phyloP scores from a whole-genome alignment of 2,113 vertebrate genomes.

The Sylvia atricapilla region DNA sequence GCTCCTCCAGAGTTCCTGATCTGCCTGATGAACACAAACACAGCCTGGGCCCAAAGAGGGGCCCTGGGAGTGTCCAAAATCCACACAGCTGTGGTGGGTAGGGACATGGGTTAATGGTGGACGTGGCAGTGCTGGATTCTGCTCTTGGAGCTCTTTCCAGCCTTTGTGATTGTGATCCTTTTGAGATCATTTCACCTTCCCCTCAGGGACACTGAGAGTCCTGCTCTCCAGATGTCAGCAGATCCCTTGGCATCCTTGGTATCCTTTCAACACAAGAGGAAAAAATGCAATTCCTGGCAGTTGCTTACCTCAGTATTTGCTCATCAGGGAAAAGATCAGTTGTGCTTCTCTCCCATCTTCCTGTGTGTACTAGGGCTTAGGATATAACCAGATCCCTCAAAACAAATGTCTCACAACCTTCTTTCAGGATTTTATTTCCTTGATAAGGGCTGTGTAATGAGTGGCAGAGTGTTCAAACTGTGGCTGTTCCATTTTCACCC shows the following conservation, averaged over 20 bases:
- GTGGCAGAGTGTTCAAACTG: neutral
- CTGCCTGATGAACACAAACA: neutral
- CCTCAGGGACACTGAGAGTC: neutral
- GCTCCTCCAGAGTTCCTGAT: neutral
- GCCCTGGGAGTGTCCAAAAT: neutral
- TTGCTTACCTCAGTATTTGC: neutral
- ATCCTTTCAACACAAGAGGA: neutral
- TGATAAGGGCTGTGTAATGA: neutral
- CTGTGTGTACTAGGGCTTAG: neutral
- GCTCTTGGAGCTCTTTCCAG: neutral
- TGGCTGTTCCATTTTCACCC: neutral
- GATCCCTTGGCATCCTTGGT: neutral
- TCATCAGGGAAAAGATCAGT: neutral
- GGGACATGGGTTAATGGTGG: neutral
- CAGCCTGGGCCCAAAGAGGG: neutral
- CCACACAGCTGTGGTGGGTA: neutral
- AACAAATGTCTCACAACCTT: neutral
- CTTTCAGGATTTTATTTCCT: neutral
- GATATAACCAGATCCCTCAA: neutral
- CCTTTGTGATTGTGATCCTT: neutral
- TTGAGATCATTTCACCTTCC: accelerated
- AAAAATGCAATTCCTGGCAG: neutral
- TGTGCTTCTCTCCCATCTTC: neutral
- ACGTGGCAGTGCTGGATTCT: neutral
- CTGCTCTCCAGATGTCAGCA: accelerated